A percentile compares a stretch with the other conserved stretches of the same genome.
Conservation (phyloP, 2,113 vertebrate genomes). For the Pan paniscus region DNA sequence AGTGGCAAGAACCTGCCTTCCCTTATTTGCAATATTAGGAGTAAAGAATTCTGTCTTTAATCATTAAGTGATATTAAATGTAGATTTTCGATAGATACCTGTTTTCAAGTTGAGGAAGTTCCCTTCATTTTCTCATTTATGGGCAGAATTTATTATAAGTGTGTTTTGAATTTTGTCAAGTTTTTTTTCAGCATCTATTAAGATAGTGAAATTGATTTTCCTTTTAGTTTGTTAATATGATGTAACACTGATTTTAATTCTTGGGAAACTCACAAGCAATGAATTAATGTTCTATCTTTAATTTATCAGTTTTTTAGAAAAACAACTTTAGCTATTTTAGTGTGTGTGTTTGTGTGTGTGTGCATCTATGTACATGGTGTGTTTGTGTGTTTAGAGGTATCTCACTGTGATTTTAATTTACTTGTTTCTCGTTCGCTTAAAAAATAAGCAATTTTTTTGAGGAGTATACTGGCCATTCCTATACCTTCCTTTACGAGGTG, state of each 20-base stretch:
- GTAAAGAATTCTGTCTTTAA: not conserved
- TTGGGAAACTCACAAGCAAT: not conserved
- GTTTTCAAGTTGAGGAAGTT: not conserved
- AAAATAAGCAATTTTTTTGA: not conserved
- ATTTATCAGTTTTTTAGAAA: not conserved
- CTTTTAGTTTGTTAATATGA: not conserved
- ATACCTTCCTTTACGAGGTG: not conserved
- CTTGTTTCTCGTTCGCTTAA: not conserved
- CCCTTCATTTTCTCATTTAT: not conserved
- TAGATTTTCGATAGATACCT: not conserved
- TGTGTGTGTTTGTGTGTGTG: not conserved
- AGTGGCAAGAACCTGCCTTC: not conserved
- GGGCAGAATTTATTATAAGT: not conserved
- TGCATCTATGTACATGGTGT: not conserved
- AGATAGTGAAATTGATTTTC: not conserved
- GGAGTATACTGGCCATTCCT: not conserved
- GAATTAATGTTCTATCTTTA: not conserved
- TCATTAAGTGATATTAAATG: not conserved
- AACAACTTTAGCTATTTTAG: not conserved
- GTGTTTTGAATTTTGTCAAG: not conserved
- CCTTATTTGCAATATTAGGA: not conserved
- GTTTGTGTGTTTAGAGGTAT: not conserved
- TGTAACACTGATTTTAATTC: not conserved
- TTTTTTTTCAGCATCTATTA: not conserved
- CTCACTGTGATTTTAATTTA: not conserved